Evolutionary conservation across 2,113 vertebrate species (phyloP).

Genomic region (Saccopteryx leptura): DNA sequence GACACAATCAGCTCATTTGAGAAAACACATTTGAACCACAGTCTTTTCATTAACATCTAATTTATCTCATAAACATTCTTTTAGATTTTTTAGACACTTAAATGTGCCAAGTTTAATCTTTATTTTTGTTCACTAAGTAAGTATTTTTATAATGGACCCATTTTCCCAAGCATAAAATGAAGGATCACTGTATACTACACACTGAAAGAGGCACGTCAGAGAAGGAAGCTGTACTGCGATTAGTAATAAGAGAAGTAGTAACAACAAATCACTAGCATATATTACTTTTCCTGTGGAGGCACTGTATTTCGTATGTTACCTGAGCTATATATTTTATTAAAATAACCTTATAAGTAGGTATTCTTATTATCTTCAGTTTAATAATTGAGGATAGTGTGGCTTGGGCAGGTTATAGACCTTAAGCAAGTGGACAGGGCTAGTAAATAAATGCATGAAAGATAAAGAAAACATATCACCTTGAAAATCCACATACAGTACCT

Average conservation of each 20-base stretch:
- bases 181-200: background rate
- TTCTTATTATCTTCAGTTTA: background rate
- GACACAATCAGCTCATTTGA: background rate
- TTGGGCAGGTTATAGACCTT: background rate
- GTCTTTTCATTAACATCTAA: background rate
- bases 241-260: background rate
- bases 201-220: background rate
- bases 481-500: background rate
- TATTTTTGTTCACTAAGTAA: background rate
- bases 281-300: background rate
- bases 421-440: background rate
- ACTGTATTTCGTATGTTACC: background rate
- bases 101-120: background rate
- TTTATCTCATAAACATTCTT: slow-evolving; percentile 32
- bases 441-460: background rate
- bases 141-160: background rate
- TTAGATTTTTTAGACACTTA: background rate
- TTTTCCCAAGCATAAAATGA: background rate
- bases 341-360: background rate
- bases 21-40: slow-evolving; percentile 19
- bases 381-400: background rate
- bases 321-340: background rate
- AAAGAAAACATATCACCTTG: background rate
- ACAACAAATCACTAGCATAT: background rate
- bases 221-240: background rate